A percentile compares a stretch with the other conserved stretches of the same genome.
These are phyloP conservation scores for Bombylius discolor DNA, from an alignment of 2,888 invertebrate species.

Conservation along the genomic window DNA sequence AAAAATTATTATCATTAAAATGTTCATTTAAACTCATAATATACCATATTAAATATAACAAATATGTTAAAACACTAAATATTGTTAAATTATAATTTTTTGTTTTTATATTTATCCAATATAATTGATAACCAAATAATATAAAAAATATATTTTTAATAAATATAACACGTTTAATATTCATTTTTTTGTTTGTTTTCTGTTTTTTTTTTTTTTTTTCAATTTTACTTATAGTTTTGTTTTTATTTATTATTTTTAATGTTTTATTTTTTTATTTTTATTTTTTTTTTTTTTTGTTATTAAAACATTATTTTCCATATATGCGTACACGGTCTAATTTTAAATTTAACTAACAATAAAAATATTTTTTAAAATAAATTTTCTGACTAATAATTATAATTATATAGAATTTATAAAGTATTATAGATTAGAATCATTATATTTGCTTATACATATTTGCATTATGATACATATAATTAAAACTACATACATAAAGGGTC, in stretches of 20 bases:
- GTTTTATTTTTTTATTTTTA: neutral
- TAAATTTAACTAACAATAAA: too few relatives aligned
- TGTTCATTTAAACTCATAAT: slow-evolving; percentile 4
- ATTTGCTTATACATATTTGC: too few relatives aligned
- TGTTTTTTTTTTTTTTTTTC: neutral
- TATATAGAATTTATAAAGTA: too few relatives aligned
- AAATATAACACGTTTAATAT: slow-evolving; percentile 19
- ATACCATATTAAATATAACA: slow-evolving; percentile 16
- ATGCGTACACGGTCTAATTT: too few relatives aligned
- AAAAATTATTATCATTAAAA: neutral
- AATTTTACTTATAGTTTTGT: neutral
- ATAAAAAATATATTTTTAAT: slow-evolving; percentile 17
- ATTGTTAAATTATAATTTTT: slow-evolving; percentile 17
- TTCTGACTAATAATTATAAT: too few relatives aligned
- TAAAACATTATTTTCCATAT: neutral
- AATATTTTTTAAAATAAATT: too few relatives aligned
- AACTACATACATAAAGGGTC: too few relatives aligned
- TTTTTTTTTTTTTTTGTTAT: neutral
- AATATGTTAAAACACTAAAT: slow-evolving; percentile 14
- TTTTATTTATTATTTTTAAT: neutral
- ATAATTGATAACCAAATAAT: slow-evolving; percentile 19
- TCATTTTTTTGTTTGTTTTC: slow-evolving; percentile 13
- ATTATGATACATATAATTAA: too few relatives aligned
- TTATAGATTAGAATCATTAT: too few relatives aligned
- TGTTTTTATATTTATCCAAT: slow-evolving; percentile 15